phyloP scores from a whole-genome alignment of 2,888 invertebrate genomes.

The Ophion costatus region DNA sequence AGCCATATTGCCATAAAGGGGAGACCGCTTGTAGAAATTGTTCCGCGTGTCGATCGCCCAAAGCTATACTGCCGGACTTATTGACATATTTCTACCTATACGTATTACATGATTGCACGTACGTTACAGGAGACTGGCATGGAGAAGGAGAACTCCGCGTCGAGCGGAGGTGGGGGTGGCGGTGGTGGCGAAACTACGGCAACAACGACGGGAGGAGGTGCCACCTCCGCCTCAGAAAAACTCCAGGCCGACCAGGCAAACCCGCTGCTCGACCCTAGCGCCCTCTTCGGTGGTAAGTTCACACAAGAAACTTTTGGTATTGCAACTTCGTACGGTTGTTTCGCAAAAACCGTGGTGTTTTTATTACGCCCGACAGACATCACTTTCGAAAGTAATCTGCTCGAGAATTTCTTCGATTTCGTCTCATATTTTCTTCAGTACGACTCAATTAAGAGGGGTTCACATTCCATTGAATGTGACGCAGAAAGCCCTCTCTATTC shows the following conservation, averaged over 20 bases:
- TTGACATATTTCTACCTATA: background rate
- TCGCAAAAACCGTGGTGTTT: background rate
- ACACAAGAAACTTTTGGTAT: background rate
- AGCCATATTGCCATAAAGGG: background rate
- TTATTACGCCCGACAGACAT: background rate
- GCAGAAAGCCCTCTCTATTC: too few relatives aligned
- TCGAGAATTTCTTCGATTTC: too few relatives aligned
- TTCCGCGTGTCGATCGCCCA: background rate
- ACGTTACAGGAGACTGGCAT: conserved; percentile 84
- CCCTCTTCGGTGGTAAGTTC: conserved; percentile 88
- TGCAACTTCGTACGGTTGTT: background rate
- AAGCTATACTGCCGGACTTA: background rate
- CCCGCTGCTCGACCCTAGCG: conserved; percentile 92
- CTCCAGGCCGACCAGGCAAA: conserved; percentile 85
- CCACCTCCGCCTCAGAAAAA: conserved; percentile 87
- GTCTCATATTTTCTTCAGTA: too few relatives aligned
- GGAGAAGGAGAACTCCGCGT: conserved; percentile 90
- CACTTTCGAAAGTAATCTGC: background rate
- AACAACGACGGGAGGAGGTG: conserved; percentile 81
- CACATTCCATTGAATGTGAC: too few relatives aligned
- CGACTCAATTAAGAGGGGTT: too few relatives aligned
- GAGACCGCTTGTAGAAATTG: background rate
- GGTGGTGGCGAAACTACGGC: conserved; percentile 85
- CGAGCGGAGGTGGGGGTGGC: conserved; percentile 83
- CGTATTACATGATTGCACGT: background rate